Percentiles rank a stretch among this genome's conserved stretches.
Evolutionary conservation across 2,888 invertebrate genomes (phyloP).

Genomic region (Eustalomyia histrio): DNA sequence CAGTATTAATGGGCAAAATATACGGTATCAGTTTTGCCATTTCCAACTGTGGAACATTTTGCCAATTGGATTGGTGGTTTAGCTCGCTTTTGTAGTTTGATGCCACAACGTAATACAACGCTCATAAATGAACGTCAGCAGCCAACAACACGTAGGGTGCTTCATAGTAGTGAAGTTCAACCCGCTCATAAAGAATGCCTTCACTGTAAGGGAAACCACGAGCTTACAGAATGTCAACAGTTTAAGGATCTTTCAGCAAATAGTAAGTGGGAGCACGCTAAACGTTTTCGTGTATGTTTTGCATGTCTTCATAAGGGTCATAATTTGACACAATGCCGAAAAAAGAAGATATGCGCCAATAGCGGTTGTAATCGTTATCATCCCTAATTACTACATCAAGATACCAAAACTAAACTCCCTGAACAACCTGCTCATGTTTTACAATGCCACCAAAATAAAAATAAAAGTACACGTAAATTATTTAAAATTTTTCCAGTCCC

Average conservation of each 20-base stretch:
- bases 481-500: conserved; percentile 42
- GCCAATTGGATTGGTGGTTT: conserved; percentile 45
- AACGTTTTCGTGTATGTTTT: conserved; percentile 3
- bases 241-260: conserved; percentile 1
- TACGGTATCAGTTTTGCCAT: conserved; percentile 33
- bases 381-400: conserved; percentile 11
- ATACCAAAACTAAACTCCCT: not conserved
- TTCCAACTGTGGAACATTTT: conserved; percentile 50
- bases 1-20: conserved; percentile 59
- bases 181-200: not conserved
- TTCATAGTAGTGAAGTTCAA: not conserved
- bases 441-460: conserved; percentile 13
- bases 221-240: conserved; percentile 9
- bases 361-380: conserved; percentile 11
- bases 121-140: not conserved
- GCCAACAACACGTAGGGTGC: not conserved
- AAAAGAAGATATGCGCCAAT: conserved; percentile 5
- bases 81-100: conserved; percentile 45
- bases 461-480: not conserved
- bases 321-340: conserved; percentile 18
- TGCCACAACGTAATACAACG: conserved; percentile 13
- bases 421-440: conserved; percentile 14
- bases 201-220: not conserved
- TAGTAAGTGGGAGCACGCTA: not conserved
- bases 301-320: not conserved